Evolutionary conservation across 2,888 invertebrate genomes (phyloP).

Genomic region (Ornithoptera alexandrae): DNA sequence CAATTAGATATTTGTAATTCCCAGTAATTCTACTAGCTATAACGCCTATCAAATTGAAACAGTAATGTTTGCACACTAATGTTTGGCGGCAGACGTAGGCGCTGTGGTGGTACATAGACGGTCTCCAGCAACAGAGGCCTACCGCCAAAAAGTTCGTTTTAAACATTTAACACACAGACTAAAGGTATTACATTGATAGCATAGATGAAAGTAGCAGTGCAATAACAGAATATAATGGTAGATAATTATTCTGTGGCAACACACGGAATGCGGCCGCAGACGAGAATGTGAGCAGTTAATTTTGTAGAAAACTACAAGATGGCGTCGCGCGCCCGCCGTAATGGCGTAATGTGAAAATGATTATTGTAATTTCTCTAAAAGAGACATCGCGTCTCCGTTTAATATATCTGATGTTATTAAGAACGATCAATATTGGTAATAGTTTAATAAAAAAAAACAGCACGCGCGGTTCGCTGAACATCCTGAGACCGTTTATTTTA

Average conservation of each 20-base stretch:
- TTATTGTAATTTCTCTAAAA: constrained; percentile 31
- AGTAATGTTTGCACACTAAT: too few relatives aligned
- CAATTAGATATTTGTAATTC: too few relatives aligned
- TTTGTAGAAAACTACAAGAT: constrained; percentile 29
- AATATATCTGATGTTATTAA: constrained; percentile 19
- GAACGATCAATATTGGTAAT: constrained; percentile 14
- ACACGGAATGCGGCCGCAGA: constrained; percentile 33
- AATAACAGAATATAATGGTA: constrained; percentile 20
- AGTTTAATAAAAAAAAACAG: neutral
- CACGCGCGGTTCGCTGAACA: neutral
- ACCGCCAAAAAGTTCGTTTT: too few relatives aligned
- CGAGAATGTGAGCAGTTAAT: constrained; percentile 26
- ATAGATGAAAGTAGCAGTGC: constrained; percentile 2
- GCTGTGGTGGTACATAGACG: too few relatives aligned
- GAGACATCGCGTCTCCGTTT: constrained; percentile 8
- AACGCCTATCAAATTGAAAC: too few relatives aligned
- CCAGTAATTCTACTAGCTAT: too few relatives aligned
- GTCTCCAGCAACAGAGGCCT: too few relatives aligned
- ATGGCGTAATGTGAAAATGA: constrained; percentile 36
- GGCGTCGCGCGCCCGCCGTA: constrained; percentile 25
- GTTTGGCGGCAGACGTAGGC: too few relatives aligned
- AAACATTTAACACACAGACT: neutral
- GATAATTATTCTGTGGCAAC: constrained; percentile 19
- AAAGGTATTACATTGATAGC: constrained; percentile 2
- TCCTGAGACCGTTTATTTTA: too few relatives aligned